A percentile compares a stretch with the other conserved stretches of the same genome.
These are phyloP conservation scores for Melanotaenia duboulayi DNA, from an alignment of 2,113 vertebrate genomes.

Conservation along the genomic window DNA sequence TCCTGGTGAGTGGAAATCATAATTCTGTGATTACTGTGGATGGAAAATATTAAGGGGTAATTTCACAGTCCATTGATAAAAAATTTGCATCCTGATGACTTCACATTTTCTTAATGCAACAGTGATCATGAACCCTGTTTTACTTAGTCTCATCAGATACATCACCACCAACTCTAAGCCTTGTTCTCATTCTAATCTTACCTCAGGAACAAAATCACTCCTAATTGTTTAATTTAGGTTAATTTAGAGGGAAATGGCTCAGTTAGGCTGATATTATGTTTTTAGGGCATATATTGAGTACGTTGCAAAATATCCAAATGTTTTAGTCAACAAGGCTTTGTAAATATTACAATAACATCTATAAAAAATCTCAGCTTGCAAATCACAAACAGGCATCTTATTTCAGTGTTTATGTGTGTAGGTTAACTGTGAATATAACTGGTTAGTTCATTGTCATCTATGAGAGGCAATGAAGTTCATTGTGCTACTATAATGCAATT, in stretches of 20 bases:
- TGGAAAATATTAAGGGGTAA: not conserved
- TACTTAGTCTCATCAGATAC: slow-evolving; percentile 14
- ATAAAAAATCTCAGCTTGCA: not conserved
- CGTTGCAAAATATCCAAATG: not conserved
- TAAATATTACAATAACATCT: not conserved
- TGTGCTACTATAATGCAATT: too few species aligned
- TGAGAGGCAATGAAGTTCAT: too few species aligned
- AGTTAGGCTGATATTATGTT: not conserved
- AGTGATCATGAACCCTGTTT: not conserved
- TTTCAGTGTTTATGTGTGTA: not conserved
- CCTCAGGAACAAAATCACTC: slow-evolving; percentile 1
- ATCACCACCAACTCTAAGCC: slow-evolving; percentile 5
- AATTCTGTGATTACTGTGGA: too few species aligned
- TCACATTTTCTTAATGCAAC: slow-evolving; percentile 10
- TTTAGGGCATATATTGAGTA: not conserved
- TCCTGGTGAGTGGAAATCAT: not conserved
- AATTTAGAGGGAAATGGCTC: not conserved
- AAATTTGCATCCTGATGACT: not conserved
- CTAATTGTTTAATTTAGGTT: not conserved
- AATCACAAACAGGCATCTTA: not conserved
- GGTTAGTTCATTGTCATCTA: not conserved
- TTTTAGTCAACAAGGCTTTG: too few species aligned
- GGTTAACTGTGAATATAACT: not conserved
- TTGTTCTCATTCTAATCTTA: slow-evolving; percentile 2
- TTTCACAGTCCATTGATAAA: not conserved